Base-by-base conservation (phyloP, 53 echinoderm and acorn worm species). In the Actinopyga echinites region DNA sequence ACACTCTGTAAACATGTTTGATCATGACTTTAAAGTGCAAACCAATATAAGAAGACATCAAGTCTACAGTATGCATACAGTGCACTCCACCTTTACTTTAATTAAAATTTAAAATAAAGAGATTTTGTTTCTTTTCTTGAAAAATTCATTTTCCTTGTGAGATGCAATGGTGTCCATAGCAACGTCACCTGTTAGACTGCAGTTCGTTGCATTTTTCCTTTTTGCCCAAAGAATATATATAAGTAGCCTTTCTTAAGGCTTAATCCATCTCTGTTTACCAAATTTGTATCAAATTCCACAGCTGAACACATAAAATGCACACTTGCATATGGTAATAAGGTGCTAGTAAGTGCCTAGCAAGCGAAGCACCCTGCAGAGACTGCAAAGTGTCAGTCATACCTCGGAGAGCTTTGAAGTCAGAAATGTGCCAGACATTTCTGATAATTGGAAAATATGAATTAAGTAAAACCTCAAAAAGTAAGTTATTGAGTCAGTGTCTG, bases 261-360 rank as follows among this genome's bases (percentile, higher is more conserved):
- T 71, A 40, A 17, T 71, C 71, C 15, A 26, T 40, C 71, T 71
- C 44, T 40, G 71, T 71, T 65, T 35, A 40, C 8, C 42, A 71
- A 71, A 42, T 71, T 43, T 42, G 71, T 71, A 71, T 71, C 43
- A 42, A 71, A 71, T 71, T 71, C 44, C 44, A 44, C 71, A 71
- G 71, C 71, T 71, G 71, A 71, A 71, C 31, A 21, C 42, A 42
- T 21, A 71, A 71, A 42, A 71, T 13, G 71, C 40, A 44, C 36
- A 71, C 71, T 44, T 28, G n/a, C 7, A 25, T 71, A 71, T 71
- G 71, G 71, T 71, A 71, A 71, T 71, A 24, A 71, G 71, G 42
- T 42, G 1, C 42, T 36, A 71, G 2, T 40, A 71, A 40, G 40
- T 71, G 45, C 71, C 5, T 40, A 8, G 24, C 45, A 13, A 34